Evolutionary conservation across 2,113 vertebrate species (phyloP).

Genomic region (Riparia riparia): DNA sequence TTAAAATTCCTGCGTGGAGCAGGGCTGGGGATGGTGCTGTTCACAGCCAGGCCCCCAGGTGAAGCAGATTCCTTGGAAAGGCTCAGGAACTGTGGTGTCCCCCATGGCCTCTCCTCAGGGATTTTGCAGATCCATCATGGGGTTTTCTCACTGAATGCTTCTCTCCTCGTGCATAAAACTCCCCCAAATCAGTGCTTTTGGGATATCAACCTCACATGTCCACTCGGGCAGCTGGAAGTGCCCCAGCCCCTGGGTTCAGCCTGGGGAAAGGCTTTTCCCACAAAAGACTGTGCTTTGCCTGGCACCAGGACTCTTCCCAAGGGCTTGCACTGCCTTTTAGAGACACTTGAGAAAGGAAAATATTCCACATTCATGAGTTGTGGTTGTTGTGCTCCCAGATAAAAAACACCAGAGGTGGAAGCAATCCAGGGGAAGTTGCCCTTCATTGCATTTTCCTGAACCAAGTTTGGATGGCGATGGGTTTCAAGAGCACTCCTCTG

Average conservation of each 20-base stretch:
- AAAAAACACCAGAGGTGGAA: neutral
- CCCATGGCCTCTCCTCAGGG: neutral
- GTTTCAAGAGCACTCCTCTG: neutral
- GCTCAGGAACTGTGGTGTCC: neutral
- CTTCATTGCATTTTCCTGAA: neutral
- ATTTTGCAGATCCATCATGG: rapidly evolving
- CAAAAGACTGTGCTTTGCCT: rapidly evolving
- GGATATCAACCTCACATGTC: rapidly evolving
- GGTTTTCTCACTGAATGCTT: neutral
- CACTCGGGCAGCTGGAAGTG: neutral
- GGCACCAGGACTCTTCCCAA: neutral
- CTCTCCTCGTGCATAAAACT: neutral
- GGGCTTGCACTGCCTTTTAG: neutral
- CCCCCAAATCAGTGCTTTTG: rapidly evolving
- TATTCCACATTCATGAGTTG: rapidly evolving
- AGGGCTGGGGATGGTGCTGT: rapidly evolving
- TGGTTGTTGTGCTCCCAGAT: neutral
- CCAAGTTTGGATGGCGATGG: rapidly evolving
- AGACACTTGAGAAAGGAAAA: neutral
- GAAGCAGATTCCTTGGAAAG: neutral
- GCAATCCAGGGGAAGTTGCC: neutral
- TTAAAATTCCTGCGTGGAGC: rapidly evolving
- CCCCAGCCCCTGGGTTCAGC: rapidly evolving
- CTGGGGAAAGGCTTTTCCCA: no score
- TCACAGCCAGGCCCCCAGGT: rapidly evolving